A percentile compares a stretch with the other conserved stretches of the same genome.
Evolutionary conservation across 1,140 invertebrate species (phyloP).

Genomic region (Hyphantria cunea): DNA sequence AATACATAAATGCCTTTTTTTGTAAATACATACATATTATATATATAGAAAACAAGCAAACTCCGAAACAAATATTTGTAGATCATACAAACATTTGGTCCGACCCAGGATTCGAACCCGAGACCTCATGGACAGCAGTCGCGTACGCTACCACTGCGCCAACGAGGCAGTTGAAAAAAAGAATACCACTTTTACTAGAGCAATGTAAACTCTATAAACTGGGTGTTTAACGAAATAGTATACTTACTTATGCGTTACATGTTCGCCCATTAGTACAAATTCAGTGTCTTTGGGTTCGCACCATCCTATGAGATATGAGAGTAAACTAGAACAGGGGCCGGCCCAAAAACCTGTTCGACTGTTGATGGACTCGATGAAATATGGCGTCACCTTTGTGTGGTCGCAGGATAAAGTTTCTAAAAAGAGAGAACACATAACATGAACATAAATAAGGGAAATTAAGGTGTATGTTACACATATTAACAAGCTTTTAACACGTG

Average conservation of each 20-base stretch:
- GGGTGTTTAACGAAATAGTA: background rate
- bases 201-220: background rate
- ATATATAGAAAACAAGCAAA: too few relatives aligned
- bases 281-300: conserved; percentile 89
- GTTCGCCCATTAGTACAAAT: conserved; percentile 92
- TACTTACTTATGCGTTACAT: conserved; percentile 87
- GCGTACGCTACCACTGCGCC: too few relatives aligned
- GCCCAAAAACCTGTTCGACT: conserved; percentile 90
- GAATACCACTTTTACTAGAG: background rate
- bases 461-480: background rate
- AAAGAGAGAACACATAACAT: conserved; percentile 41
- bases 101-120: too few relatives aligned
- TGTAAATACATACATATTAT: too few relatives aligned
- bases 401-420: conserved; percentile 92
- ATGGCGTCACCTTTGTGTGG: conserved; percentile 93
- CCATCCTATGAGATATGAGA: conserved; percentile 91
- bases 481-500: background rate
- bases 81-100: too few relatives aligned
- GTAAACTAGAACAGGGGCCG: conserved; percentile 89
- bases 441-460: background rate
- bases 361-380: conserved; percentile 93
- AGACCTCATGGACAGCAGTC: too few relatives aligned
- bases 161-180: too few relatives aligned
- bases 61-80: too few relatives aligned
- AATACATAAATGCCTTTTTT: too few relatives aligned